phyloP scores from a whole-genome alignment of 2,797 vertebrate genomes.

The Molossus alvarezi region DNA sequence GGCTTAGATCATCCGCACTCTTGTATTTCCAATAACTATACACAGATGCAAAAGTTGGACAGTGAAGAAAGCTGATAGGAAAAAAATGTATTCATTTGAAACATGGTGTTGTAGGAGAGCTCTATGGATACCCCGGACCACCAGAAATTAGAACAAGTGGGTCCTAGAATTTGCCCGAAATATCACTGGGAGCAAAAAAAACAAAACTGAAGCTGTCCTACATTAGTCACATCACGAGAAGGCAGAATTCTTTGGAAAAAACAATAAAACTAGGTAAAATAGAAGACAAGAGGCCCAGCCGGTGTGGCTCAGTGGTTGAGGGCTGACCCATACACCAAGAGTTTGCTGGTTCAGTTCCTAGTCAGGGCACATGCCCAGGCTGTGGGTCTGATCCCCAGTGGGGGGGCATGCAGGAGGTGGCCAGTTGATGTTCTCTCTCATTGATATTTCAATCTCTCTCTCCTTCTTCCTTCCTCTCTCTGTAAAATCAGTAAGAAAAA shows the following conservation, averaged over 20 bases:
- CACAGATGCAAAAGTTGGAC: background rate
- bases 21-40: background rate
- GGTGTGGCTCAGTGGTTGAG: too few species aligned
- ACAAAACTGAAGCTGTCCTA: background rate
- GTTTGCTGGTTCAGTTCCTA: too few species aligned
- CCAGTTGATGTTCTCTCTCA: too few species aligned
- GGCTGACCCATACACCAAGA: too few species aligned
- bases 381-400: too few species aligned
- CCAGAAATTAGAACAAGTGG: background rate
- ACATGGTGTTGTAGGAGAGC: background rate
- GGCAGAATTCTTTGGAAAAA: background rate
- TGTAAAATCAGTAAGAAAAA: too few species aligned
- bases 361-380: too few species aligned
- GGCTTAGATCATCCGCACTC: background rate
- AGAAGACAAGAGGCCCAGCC: background rate
- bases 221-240: background rate
- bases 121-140: background rate
- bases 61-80: background rate
- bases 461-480: too few species aligned
- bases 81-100: background rate
- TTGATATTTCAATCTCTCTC: too few species aligned
- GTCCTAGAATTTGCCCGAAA: background rate
- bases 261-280: background rate
- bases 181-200: background rate
- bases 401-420: too few species aligned